Conservation (phyloP, 2,797 vertebrate genomes). For the Centropyge bicolor region DNA sequence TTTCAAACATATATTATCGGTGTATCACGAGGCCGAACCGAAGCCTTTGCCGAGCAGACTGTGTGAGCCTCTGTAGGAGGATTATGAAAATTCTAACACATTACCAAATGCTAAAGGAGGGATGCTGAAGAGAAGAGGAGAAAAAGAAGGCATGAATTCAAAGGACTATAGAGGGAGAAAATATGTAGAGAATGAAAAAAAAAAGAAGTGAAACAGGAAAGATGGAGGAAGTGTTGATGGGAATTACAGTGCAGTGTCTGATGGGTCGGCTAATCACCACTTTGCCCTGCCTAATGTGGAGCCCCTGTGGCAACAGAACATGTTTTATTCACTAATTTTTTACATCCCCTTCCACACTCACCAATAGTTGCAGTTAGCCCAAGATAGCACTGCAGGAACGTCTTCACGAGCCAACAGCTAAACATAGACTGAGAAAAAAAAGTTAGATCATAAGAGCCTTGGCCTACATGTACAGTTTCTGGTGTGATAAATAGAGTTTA, state of each 20-base stretch:
- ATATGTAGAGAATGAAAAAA: constrained; percentile 13
- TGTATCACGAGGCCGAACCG: neutral
- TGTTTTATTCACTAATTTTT: constrained; percentile 89
- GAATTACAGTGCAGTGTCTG: constrained; percentile 85
- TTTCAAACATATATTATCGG: neutral
- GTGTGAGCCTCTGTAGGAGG: neutral
- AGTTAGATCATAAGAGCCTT: too few species aligned
- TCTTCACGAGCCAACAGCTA: constrained; percentile 21
- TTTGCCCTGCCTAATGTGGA: constrained; percentile 86
- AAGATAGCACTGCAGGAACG: constrained; percentile 11
- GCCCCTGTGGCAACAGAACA: constrained; percentile 88
- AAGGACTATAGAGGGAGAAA: neutral
- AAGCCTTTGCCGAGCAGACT: neutral
- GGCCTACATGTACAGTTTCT: too few species aligned
- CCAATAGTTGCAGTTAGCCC: constrained; percentile 67
- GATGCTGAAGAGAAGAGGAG: constrained; percentile 30
- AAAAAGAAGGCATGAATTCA: constrained; percentile 25
- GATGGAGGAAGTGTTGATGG: constrained; percentile 68
- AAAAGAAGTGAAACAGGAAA: constrained; percentile 39
- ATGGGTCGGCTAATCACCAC: constrained; percentile 88
- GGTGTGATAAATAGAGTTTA: too few species aligned
- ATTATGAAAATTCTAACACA: constrained; percentile 7
- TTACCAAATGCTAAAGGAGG: neutral
- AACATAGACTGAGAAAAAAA: neutral
- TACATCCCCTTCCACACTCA: constrained; percentile 78